A percentile compares a stretch with the other conserved stretches of the same genome.
These are phyloP conservation scores for Incurvaria masculella DNA, from an alignment of 2,888 invertebrate genomes.

Conservation along the genomic window DNA sequence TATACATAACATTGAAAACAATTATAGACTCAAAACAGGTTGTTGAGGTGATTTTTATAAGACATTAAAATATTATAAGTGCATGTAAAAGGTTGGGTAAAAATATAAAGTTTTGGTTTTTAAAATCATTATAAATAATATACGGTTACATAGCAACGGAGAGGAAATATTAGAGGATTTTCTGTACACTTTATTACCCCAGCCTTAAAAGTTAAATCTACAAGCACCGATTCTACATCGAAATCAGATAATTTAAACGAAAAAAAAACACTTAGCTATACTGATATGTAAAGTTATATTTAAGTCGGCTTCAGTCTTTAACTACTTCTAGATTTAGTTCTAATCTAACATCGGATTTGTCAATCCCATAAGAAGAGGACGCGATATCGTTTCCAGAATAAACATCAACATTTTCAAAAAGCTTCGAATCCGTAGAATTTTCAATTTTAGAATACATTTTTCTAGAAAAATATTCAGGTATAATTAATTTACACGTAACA, in stretches of 20 bases:
- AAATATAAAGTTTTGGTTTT: too few relatives aligned
- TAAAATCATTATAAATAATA: too few relatives aligned
- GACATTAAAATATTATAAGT: too few relatives aligned
- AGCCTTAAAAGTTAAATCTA: constrained; percentile 54
- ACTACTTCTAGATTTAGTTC: constrained; percentile 53
- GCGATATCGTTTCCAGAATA: constrained; percentile 44
- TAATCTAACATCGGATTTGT: constrained; percentile 47
- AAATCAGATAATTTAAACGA: constrained; percentile 37
- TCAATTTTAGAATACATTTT: constrained; percentile 50
- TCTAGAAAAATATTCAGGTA: constrained; percentile 57
- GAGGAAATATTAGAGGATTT: constrained; percentile 23
- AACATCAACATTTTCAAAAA: constrained; percentile 37
- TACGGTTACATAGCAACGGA: too few relatives aligned
- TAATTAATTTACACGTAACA: constrained; percentile 44
- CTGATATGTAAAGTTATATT: constrained; percentile 44
- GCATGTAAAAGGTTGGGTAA: too few relatives aligned
- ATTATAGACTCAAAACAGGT: neutral
- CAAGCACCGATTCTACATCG: constrained; percentile 57
- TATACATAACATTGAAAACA: neutral
- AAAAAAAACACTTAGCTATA: constrained; percentile 44
- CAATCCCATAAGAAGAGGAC: constrained; percentile 55
- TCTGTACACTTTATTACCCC: constrained; percentile 49
- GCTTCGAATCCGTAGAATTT: constrained; percentile 43
- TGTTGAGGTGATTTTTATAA: too few relatives aligned
- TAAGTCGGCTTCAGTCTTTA: constrained; percentile 48